phyloP scores from a whole-genome alignment of 64 coral and sea anemone genomes.

The Cladopsammia gracilis region DNA sequence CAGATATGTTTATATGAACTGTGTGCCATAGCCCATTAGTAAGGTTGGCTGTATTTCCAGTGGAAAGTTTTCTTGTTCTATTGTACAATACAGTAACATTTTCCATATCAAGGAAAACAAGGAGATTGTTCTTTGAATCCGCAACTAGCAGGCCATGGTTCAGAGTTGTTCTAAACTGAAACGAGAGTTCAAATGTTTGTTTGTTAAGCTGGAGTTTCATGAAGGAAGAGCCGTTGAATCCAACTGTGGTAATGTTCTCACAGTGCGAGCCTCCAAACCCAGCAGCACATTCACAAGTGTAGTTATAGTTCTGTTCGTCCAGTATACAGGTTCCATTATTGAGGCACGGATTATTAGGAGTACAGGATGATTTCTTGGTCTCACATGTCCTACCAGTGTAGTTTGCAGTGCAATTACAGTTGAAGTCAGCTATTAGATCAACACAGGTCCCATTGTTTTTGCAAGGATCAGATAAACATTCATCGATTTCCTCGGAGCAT shows the following conservation, averaged over 20 bases:
- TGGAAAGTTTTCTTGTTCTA: slow-evolving; percentile 17
- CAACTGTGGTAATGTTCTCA: slow-evolving; percentile 83
- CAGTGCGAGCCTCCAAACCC: slow-evolving; percentile 88
- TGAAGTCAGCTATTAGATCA: slow-evolving; percentile 70
- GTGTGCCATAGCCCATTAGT: slow-evolving; percentile 68
- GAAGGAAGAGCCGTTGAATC: slow-evolving; percentile 82
- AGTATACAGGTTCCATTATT: slow-evolving; percentile 84
- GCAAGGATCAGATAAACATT: slow-evolving; percentile 88
- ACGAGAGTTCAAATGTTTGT: slow-evolving; percentile 44
- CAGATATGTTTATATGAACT: slow-evolving; percentile 56
- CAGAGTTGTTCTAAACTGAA: slow-evolving; percentile 92
- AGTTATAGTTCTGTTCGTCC: slow-evolving; percentile 47
- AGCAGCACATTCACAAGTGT: slow-evolving; percentile 81
- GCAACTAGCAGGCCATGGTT: slow-evolving; percentile 52
- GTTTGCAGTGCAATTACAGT: slow-evolving; percentile 80
- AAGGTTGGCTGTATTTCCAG: slow-evolving; percentile 20
- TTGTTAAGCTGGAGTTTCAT: slow-evolving; percentile 73
- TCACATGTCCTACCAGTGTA: slow-evolving; percentile 84
- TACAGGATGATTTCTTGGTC: slow-evolving; percentile 54
- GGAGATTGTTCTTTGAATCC: slow-evolving; percentile 60
- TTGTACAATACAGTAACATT: slow-evolving; percentile 48
- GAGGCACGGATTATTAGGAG: slow-evolving; percentile 74
- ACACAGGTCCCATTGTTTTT: slow-evolving; percentile 87
- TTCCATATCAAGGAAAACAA: slow-evolving; percentile 55
- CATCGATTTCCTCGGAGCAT: slow-evolving; percentile 89